phyloP scores from a whole-genome alignment of 2,113 vertebrate genomes.

The Saguinus imperator region DNA sequence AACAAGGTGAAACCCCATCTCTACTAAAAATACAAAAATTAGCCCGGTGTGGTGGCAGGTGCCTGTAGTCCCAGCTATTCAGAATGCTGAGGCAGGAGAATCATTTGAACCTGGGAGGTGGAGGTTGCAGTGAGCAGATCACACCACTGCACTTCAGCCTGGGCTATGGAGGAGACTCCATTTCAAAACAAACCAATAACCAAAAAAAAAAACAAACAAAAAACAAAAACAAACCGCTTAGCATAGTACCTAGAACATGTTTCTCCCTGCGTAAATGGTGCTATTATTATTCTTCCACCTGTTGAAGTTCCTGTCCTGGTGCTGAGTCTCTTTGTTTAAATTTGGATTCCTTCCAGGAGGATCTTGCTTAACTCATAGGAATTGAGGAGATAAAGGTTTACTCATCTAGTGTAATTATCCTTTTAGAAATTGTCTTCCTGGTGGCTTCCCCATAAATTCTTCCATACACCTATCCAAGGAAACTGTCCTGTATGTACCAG shows the following conservation, averaged over 20 bases:
- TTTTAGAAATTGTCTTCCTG: constrained; percentile 35
- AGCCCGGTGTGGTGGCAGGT: neutral
- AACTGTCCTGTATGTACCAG: neutral
- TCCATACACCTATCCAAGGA: neutral
- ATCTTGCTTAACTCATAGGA: constrained; percentile 16
- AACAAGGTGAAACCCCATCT: neutral
- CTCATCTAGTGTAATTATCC: neutral
- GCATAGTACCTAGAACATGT: neutral
- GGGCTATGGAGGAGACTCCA: too few species aligned
- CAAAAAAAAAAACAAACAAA: too few species aligned
- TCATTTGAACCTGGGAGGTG: neutral
- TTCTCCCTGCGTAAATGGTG: neutral
- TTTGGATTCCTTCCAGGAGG: neutral
- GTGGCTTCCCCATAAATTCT: neutral
- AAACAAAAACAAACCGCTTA: neutral
- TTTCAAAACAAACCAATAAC: neutral
- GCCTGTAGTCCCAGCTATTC: neutral
- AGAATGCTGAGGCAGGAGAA: neutral
- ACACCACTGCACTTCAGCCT: too few species aligned
- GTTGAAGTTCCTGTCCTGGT: neutral
- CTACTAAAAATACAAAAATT: neutral
- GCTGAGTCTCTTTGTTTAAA: neutral
- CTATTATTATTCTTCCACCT: neutral
- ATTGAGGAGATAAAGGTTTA: neutral
- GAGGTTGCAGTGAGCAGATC: too few species aligned